Percentiles rank a stretch among this genome's conserved stretches.
Evolutionary conservation across 2,888 invertebrate species (phyloP).

Genomic region (Perizoma flavofasciatum): DNA sequence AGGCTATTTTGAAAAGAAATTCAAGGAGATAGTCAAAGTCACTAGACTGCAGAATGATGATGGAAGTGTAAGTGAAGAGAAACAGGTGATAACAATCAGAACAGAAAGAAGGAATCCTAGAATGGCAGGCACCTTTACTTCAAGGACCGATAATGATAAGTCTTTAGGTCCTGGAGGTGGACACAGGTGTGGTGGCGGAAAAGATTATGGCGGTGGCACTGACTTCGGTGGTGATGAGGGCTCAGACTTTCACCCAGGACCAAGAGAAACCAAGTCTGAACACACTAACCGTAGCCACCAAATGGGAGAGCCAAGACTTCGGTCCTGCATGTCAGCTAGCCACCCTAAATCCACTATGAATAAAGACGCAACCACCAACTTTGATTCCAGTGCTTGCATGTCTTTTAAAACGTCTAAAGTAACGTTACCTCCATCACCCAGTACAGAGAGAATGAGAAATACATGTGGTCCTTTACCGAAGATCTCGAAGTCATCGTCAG

Average conservation of each 20-base stretch:
- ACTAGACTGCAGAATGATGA: slow-evolving; percentile 47
- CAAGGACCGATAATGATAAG: slow-evolving; percentile 1
- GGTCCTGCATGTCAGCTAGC: slow-evolving; percentile 29
- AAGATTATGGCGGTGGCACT: slow-evolving; percentile 7
- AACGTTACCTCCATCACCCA: not conserved
- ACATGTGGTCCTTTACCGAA: slow-evolving; percentile 10
- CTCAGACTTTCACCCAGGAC: slow-evolving; percentile 2
- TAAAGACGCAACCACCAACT: slow-evolving; percentile 17
- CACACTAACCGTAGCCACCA: slow-evolving; percentile 12
- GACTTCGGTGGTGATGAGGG: slow-evolving; percentile 16
- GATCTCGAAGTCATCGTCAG: slow-evolving; percentile 9
- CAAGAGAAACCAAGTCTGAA: slow-evolving; percentile 30
- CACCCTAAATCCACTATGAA: slow-evolving; percentile 16
- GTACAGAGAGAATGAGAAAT: slow-evolving; percentile 1
- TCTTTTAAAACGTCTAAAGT: slow-evolving; percentile 20
- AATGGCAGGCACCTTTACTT: slow-evolving; percentile 9
- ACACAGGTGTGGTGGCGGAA: slow-evolving; percentile 1
- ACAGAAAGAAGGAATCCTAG: slow-evolving; percentile 46
- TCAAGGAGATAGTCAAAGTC: slow-evolving; percentile 54
- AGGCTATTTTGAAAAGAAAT: slow-evolving; percentile 47
- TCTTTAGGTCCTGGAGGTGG: slow-evolving; percentile 1
- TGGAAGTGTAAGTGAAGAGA: slow-evolving; percentile 53
- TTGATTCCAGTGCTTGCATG: not conserved
- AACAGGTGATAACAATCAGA: slow-evolving; percentile 51
- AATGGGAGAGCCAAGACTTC: slow-evolving; percentile 27